Evolutionary conservation across 2,888 invertebrate species (phyloP).

Genomic region (Amaurobius ferox): DNA sequence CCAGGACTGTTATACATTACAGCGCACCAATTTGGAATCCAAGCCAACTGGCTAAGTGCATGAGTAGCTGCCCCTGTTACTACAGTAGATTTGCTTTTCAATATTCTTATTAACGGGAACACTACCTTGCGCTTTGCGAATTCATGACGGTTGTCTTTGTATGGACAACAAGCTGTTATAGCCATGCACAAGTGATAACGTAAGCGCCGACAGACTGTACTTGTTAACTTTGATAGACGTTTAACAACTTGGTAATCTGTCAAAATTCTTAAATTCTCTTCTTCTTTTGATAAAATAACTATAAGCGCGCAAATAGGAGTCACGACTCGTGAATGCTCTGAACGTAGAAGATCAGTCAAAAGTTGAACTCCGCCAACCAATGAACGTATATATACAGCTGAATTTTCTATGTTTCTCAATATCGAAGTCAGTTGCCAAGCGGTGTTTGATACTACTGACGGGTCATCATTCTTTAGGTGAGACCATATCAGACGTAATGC

Average conservation of each 20-base stretch:
- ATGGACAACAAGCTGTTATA: conserved; percentile 42
- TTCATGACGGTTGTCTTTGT: conserved; percentile 39
- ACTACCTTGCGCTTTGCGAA: conserved; percentile 38
- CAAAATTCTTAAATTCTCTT: conserved; percentile 44
- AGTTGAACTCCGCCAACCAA: conserved; percentile 55
- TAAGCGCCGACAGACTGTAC: conserved; percentile 37
- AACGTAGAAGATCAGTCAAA: conserved; percentile 33
- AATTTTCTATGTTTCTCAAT: conserved; percentile 40
- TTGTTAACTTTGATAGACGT: conserved; percentile 33
- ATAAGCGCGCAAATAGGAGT: conserved; percentile 54
- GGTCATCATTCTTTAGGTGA: conserved; percentile 31
- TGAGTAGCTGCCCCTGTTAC: conserved; percentile 41
- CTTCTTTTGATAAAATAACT: conserved; percentile 42
- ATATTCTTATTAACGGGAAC: conserved; percentile 33
- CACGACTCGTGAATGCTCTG: conserved; percentile 27
- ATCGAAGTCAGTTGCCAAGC: conserved; percentile 57
- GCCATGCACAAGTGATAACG: conserved; percentile 61
- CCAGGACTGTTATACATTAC: conserved; percentile 46
- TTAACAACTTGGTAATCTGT: conserved; percentile 48
- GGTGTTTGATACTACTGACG: conserved; percentile 41
- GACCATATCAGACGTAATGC: conserved; percentile 54
- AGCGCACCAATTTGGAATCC: conserved; percentile 47
- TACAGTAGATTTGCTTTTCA: conserved; percentile 33
- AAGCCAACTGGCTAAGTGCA: conserved; percentile 42
- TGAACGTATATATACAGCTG: conserved; percentile 38